These are phyloP conservation scores for Miichthys miiuy DNA, from an alignment of 2,797 vertebrate species.

Conservation along the genomic window DNA sequence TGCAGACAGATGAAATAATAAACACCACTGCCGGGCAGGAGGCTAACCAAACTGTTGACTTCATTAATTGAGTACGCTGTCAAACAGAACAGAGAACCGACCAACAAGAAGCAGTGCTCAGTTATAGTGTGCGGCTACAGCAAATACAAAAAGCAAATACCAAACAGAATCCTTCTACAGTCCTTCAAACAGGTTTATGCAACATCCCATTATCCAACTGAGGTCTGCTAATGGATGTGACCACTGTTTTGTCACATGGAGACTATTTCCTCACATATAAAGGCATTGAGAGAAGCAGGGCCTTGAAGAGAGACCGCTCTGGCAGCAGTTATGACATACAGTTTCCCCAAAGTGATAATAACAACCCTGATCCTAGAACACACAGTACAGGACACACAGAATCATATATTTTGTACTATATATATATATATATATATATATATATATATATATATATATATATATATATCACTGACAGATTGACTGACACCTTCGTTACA, in stretches of 20 bases:
- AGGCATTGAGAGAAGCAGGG: neutral
- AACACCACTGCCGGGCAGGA: neutral
- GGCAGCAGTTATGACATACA: neutral
- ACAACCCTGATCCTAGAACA: conserved; percentile 17
- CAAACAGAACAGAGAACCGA: conserved; percentile 5
- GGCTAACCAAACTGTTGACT: neutral
- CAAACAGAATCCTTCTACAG: neutral
- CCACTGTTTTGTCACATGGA: neutral
- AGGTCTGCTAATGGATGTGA: neutral
- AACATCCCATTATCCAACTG: neutral
- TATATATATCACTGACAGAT: neutral
- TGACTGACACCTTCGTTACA: conserved; percentile 2
- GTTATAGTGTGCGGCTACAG: neutral
- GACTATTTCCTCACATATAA: neutral
- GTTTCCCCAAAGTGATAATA: conserved; percentile 12
- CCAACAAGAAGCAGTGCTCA: neutral
- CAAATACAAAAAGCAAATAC: neutral
- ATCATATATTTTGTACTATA: neutral
- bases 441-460: too few relatives aligned
- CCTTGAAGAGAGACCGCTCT: neutral
- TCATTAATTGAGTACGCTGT: neutral
- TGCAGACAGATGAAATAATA: conserved; percentile 3
- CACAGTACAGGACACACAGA: neutral
- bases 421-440: neutral
- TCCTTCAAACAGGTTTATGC: neutral